Percentiles rank a stretch among this genome's conserved stretches.
These are phyloP conservation scores for Hedya salicella DNA, from an alignment of 2,888 invertebrate genomes.

Conservation along the genomic window DNA sequence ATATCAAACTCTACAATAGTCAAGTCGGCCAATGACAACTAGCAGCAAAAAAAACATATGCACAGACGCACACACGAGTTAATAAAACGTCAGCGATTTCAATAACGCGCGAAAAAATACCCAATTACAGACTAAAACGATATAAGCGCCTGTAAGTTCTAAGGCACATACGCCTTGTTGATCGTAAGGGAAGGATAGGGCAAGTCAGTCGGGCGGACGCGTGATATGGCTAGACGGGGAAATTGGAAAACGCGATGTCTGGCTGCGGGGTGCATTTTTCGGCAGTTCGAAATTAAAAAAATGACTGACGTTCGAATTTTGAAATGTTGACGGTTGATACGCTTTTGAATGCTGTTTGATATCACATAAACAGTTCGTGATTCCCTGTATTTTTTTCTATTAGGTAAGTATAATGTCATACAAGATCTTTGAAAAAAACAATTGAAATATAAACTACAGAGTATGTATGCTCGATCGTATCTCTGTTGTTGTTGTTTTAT, in stretches of 20 bases:
- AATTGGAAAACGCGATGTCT: conserved; percentile 72
- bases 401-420: too few species aligned
- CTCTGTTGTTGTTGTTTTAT: too few species aligned
- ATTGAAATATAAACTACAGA: too few species aligned
- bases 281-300: conserved; percentile 41
- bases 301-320: conserved; percentile 27
- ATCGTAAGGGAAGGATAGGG: conserved; percentile 52
- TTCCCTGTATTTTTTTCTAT: too few species aligned
- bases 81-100: conserved; percentile 55
- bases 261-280: conserved; percentile 47
- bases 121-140: neutral
- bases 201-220: conserved; percentile 65
- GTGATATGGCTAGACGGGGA: conserved; percentile 68
- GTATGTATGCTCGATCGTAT: too few species aligned
- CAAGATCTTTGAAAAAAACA: too few species aligned
- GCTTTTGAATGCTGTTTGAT: neutral
- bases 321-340: conserved; percentile 12
- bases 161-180: neutral
- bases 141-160: neutral
- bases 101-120: conserved; percentile 49
- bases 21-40: conserved; percentile 38
- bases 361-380: too few species aligned
- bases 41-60: conserved; percentile 30
- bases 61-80: conserved; percentile 41
- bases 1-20: neutral